Evolutionary conservation across 2,888 invertebrate species (phyloP), one percentile per base, ranked within the genome.

Genomic region (Mesochorus sp.): DNA sequence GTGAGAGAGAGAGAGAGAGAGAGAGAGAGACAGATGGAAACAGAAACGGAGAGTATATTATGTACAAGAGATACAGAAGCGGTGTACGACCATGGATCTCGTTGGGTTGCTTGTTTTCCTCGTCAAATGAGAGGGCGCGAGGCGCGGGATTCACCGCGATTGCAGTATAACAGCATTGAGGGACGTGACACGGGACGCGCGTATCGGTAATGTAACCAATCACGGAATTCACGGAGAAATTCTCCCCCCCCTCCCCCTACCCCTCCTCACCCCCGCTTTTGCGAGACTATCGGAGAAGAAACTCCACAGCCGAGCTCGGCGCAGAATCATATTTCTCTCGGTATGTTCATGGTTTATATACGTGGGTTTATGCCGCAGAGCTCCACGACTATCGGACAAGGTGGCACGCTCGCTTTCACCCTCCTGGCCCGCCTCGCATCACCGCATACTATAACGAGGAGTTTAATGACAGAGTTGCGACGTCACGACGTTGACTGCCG

Each of bases 181-280:
- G 68, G 53, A 82, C 83, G 81, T 88, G 90, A 89, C 88, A 85
- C 85, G 88, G 85, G 86, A 90, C 90, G 90, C 90, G 89, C 88
- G 86, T 89, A 89, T 89, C 90, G 86, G 90, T 91, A 91, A 91
- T 91, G 90, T 91, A 91, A 91, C 90, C 90, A 91, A 91, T 91
- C 89, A 91, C 84, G 83, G 85, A 81, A 75, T 75, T 72, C 79
- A 79, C 66, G 77, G 74, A 55, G 66, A 66, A 75, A 75, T 12
- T 44, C 39, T 42, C 73, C 31, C 53, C 49, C 44, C 61, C 26
- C 17, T n/a, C n/a, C 21, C 61, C 39, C 47, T 73, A 39, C 53
- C 49, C 44, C 61, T 19, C 17, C 1, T 26, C 17, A 57, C 57
- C 57, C 51, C 61, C 53, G 64, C 70, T 49, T 62, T 61, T 57